Evolutionary conservation across 2,888 invertebrate species (phyloP), one percentile per base, ranked within the genome.

Genomic region (Agrypnus murinus): DNA sequence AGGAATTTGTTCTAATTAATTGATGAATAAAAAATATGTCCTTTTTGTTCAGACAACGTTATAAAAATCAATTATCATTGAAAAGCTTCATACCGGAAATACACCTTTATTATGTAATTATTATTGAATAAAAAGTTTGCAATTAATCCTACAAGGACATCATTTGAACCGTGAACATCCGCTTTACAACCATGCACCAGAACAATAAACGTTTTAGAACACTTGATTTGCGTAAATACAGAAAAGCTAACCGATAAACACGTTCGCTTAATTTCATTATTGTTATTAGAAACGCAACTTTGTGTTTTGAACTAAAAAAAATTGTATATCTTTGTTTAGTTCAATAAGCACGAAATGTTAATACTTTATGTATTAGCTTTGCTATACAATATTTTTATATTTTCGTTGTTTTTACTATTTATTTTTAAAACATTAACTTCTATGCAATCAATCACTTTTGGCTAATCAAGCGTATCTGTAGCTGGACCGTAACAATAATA

Each of bases 131-230:
- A 12, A 50, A 17, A 8, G 36, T 17, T 10, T 25, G 34, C 55
- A 58, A 58, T 58, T 58, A 58, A 58, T 43, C 40, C 17, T 9
- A 19, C 46, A 62, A 62, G 62, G 62, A 48, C 62, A 62, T 40
- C 40, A 34, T 9, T 0, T 48, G 62, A 48, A 46, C 32, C 62
- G 40, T 55, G 62, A 62, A 62, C 62, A 46, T 48, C 46, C 58
- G 58, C 40, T 58, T 10, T 34, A 17, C 10, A 17, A 36, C 9
- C 55, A 36, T 15, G 12, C 55, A 55, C 36, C 36, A 55, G 55
- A 55, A 55, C 55, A 15, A 53, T 12, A 14, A 55, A 34, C 10
- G 4, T n/a, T 38, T 38, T 36, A 55, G 14, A 34, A 55, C 36
- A 31, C 43, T 8, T 25, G 6, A 31, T 43, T 58, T 58, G 31